A percentile compares a stretch with the other conserved stretches of the same genome.
phyloP scores from a whole-genome alignment of 2,113 vertebrate species.

The Peucedramus taeniatus region DNA sequence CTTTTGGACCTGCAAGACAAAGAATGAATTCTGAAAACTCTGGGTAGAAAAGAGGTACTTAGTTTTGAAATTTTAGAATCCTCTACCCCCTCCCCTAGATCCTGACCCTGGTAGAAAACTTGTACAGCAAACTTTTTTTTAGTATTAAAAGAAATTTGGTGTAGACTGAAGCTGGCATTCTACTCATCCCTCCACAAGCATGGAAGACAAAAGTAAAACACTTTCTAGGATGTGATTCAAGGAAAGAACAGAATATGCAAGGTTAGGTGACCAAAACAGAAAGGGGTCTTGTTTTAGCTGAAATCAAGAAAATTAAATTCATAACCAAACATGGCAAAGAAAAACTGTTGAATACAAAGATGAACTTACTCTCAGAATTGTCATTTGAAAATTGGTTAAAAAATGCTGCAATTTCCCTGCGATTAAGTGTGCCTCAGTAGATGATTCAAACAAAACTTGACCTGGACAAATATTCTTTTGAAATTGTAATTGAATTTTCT shows the following conservation, averaged over 20 bases:
- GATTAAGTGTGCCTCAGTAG: background rate
- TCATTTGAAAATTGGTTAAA: background rate
- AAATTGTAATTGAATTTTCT: background rate
- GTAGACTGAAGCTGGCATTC: background rate
- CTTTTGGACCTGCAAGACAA: conserved; percentile 52
- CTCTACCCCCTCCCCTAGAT: background rate
- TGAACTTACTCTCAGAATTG: background rate
- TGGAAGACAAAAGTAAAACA: background rate
- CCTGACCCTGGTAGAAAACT: conserved; percentile 13
- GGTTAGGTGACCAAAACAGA: background rate
- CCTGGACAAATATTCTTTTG: background rate
- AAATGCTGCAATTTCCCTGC: background rate
- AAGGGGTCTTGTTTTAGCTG: background rate
- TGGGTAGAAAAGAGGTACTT: conserved; percentile 32
- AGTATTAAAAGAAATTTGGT: background rate
- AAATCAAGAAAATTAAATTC: background rate
- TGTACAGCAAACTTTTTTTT: background rate
- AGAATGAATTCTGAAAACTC: conserved; percentile 62
- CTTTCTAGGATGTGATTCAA: background rate
- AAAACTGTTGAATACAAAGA: background rate
- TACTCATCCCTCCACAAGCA: background rate
- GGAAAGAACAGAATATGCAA: background rate
- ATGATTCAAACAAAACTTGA: background rate
- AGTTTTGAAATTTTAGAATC: conserved; percentile 22
- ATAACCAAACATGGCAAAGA: background rate